Base-by-base conservation (phyloP, 2,113 vertebrate genomes). In the Capra hircus region DNA sequence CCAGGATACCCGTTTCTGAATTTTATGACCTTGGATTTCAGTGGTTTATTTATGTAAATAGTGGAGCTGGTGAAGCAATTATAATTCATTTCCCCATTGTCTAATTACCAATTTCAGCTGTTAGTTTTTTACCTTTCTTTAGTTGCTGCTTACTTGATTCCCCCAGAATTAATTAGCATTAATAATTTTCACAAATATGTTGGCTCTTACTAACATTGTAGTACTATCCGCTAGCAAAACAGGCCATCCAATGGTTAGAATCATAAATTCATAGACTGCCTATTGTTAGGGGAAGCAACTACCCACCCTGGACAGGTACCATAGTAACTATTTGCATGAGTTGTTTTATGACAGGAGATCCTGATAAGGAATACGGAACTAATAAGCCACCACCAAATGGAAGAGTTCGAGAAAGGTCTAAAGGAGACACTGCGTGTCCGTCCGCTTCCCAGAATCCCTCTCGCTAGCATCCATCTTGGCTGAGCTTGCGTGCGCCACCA, bases 111-210 rank as follows among this genome's bases (percentile, higher is more conserved):
- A 43, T 94, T 95, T 90, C 11, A 92, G 36, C 33, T 50, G 33
- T n/a, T 74, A 11, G 5, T 21, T 81, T 97, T 78, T 88, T 80
- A 33, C 23, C 23, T 92, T 88, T 77, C 80, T 88, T 93, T 95
- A 77, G 48, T 43, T 48, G 11, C 36, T 62, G 6, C 16, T 83
- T 93, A 64, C 36, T 62, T 93, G 57, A 97, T 88, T 94, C 92
- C 27, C 5, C 62, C 55, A 92, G 93, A 92, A 90, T 84, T 93
- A 86, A 57, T 95, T 64, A 88, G 6, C 50, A 89, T 84, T 33
- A 95, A 57, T 91, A 82, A 59, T 83, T 67, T 85, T 92, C 87
- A 36, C 27, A 93, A 95, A 93, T 89, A 64, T 43, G 52, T 74
- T 94, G 48, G 15, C 36, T 94, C 16, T 87, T 80, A 88, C 1